These are phyloP conservation scores for Carpatolechia fugitivella DNA, from an alignment of 2,888 invertebrate genomes.

Conservation along the genomic window DNA sequence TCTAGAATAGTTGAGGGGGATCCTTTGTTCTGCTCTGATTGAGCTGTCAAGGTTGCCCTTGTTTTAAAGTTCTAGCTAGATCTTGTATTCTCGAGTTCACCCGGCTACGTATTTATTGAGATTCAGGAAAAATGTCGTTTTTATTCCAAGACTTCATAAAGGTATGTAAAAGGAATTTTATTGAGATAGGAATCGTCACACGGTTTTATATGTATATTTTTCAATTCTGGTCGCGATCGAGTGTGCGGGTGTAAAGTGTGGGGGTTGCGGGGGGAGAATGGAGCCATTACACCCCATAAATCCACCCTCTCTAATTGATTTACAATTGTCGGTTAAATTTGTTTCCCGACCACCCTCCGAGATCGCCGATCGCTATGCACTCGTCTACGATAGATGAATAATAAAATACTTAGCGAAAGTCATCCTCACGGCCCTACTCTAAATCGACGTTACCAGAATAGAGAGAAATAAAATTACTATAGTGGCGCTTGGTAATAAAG, in stretches of 20 bases:
- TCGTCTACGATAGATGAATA: constrained; percentile 36
- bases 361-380: constrained; percentile 66
- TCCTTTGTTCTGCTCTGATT: not conserved
- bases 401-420: constrained; percentile 21
- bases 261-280: constrained; percentile 51
- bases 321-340: constrained; percentile 80
- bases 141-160: no score
- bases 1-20: constrained; percentile 7
- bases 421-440: constrained; percentile 1
- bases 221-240: constrained; percentile 49
- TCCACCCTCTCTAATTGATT: constrained; percentile 78
- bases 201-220: constrained; percentile 13
- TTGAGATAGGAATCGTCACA: not conserved
- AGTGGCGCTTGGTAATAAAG: not conserved
- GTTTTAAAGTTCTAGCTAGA: not conserved
- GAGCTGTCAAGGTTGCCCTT: not conserved
- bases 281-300: constrained; percentile 59
- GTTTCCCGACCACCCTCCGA: constrained; percentile 72
- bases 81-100: not conserved
- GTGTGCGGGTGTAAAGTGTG: constrained; percentile 17
- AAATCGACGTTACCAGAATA: not conserved
- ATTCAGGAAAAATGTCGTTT: no score
- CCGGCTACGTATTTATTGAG: no score
- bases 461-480: not conserved
- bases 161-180: not conserved